phyloP scores from a whole-genome alignment of 2,113 vertebrate genomes.

The Triplophysa tibetana region DNA sequence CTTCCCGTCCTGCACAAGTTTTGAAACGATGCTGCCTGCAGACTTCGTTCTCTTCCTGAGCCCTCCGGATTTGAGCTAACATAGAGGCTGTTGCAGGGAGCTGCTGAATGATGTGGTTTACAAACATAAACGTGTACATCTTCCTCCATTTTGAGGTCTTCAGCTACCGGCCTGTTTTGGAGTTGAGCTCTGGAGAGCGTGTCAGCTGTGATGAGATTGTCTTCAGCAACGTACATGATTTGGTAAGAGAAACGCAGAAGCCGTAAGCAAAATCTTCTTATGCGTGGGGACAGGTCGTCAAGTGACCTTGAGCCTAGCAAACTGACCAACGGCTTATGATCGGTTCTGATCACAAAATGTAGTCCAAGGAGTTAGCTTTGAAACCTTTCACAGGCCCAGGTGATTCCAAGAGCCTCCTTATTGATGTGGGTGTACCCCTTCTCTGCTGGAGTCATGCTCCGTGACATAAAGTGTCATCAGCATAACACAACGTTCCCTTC shows the following conservation, averaged over 20 bases:
- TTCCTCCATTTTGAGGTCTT: too few species aligned
- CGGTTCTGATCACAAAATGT: constrained; percentile 1
- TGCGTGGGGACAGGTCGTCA: background rate
- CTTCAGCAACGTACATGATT: too few species aligned
- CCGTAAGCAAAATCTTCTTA: background rate
- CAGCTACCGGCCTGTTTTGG: too few species aligned
- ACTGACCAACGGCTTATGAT: constrained; percentile 14
- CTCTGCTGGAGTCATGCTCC: background rate
- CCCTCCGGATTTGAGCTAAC: too few species aligned
- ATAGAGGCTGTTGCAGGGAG: too few species aligned
- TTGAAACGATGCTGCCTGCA: too few species aligned
- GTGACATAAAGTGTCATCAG: background rate
- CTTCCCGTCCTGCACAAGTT: too few species aligned
- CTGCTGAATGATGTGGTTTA: too few species aligned
- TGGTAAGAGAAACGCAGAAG: background rate
- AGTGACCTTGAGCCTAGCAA: background rate
- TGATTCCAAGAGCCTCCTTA: background rate
- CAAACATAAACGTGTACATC: too few species aligned
- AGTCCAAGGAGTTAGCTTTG: constrained; percentile 2
- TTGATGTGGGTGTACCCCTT: background rate
- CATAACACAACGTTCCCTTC: constrained; percentile 32
- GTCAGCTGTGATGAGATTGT: too few species aligned
- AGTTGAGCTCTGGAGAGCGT: too few species aligned
- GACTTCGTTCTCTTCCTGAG: too few species aligned
- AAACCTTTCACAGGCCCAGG: constrained; percentile 12